Base-by-base conservation (phyloP, 1,140 invertebrate species). In the Drosophila pectinifera region DNA sequence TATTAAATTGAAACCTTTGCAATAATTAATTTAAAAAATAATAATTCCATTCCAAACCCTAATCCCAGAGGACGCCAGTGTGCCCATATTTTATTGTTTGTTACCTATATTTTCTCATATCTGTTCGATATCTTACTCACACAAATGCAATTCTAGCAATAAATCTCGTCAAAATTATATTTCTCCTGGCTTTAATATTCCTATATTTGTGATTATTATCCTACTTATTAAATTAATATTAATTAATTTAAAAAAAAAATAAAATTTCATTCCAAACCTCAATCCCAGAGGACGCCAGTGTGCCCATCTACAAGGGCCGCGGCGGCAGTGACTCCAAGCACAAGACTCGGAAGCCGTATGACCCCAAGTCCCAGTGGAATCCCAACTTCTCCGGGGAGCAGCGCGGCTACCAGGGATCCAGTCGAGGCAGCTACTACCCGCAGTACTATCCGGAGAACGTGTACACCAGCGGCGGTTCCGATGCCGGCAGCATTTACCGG, bases 231-330 rank as follows among this genome's bases (percentile, higher is more conserved):
- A n/a, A n/a, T n/a, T n/a, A n/a, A n/a, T n/a, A n/a, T n/a, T n/a
- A n/a, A n/a, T n/a, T n/a, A n/a, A n/a, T n/a, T n/a, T n/a, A n/a
- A n/a, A n/a, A n/a, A n/a, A n/a, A n/a, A n/a, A 22, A 22, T 22
- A 22, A 22, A 22, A 22, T 22, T 22, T 22, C 4, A 22, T 22
- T 18, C 20, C 0, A 13, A 24, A 45, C 26, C 5, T 7, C 6
- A 4, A n/a, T 26, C 42, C 38, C 24, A 91, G 89, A 92, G 59
- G 90, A 92, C 54, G 91, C 91, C 28, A 92, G 90, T 61, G 91
- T 92, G 22, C 91, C 91, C 28, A 91, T 92, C 45, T 92, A 80
- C 53, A 91, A 91, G 58, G 91, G 90, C n/a, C 80, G 91, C 5
- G 73, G 62, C 20, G 73, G 84, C 34, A 70, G 55, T 36, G 79